Percentiles rank a stretch among this genome's conserved stretches.
phyloP scores from a whole-genome alignment of 2,113 vertebrate species.

The Arothron firmamentum region DNA sequence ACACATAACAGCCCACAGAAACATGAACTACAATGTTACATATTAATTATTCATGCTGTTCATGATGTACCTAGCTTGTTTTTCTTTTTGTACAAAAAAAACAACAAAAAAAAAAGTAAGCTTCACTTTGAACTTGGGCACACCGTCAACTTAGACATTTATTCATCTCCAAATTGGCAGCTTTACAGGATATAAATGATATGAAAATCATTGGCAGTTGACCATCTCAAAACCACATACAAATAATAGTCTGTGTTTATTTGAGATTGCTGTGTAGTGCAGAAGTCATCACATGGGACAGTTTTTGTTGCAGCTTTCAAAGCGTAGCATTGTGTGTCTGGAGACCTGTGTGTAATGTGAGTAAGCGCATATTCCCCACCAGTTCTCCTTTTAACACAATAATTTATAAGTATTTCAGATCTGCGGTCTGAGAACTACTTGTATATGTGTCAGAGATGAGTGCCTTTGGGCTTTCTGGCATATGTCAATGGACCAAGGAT shows the following conservation, averaged over 20 bases:
- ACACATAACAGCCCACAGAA: not conserved
- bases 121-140: too few species aligned
- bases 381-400: constrained; percentile 47
- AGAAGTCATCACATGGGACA: constrained; percentile 35
- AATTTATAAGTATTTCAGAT: constrained; percentile 52
- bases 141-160: too few species aligned
- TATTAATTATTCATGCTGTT: not conserved
- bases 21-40: not conserved
- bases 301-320: constrained; percentile 49
- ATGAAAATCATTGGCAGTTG: too few species aligned
- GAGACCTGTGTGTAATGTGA: constrained; percentile 47
- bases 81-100: constrained; percentile 18
- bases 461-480: not conserved
- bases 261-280: constrained; percentile 20
- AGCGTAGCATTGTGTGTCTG: constrained; percentile 39
- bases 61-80: constrained; percentile 15
- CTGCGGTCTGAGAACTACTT: constrained; percentile 26
- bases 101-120: not conserved
- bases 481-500: constrained; percentile 20
- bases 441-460: constrained; percentile 4
- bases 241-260: not conserved
- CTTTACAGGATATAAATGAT: too few species aligned
- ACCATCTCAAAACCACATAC: too few species aligned
- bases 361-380: constrained; percentile 38
- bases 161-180: too few species aligned